A percentile compares a stretch with the other conserved stretches of the same genome.
Conservation (phyloP, 1,140 invertebrate species). For the Aporrectodea caliginosa region DNA sequence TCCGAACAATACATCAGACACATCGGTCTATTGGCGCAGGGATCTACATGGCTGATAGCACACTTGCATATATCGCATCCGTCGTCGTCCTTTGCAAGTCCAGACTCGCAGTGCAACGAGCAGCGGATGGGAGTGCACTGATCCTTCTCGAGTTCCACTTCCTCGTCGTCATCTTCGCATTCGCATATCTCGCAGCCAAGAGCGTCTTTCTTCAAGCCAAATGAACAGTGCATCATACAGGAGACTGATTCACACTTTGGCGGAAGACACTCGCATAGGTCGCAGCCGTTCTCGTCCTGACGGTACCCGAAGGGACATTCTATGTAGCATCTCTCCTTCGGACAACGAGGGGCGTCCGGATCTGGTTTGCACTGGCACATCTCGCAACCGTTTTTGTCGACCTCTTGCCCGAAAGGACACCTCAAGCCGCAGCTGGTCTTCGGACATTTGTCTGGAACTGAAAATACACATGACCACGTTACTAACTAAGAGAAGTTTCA, state of each 20-base stretch:
- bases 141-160: background rate
- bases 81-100: background rate
- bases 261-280: slow-evolving; percentile 23
- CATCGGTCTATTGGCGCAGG: background rate
- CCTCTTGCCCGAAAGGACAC: slow-evolving; percentile 31
- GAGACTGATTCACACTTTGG: slow-evolving; percentile 1
- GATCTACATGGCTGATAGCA: background rate
- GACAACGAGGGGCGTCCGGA: background rate
- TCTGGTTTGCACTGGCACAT: slow-evolving; percentile 19
- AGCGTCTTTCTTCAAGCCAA: slow-evolving; percentile 18
- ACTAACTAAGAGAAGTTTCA: background rate
- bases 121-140: background rate
- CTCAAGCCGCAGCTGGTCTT: background rate
- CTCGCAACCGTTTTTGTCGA: slow-evolving; percentile 25
- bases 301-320: slow-evolving; percentile 13
- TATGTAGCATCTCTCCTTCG: background rate
- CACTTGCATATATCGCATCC: slow-evolving; percentile 15
- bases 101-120: background rate
- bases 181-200: slow-evolving; percentile 23
- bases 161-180: background rate
- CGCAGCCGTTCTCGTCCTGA: slow-evolving; percentile 16
- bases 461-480: background rate
- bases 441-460: background rate
- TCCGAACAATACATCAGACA: slow-evolving; percentile 21
- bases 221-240: slow-evolving; percentile 1